Percentiles rank a stretch among this genome's conserved stretches.
phyloP scores from a whole-genome alignment of 1,140 invertebrate species.

The Trachelipus rathkii region DNA sequence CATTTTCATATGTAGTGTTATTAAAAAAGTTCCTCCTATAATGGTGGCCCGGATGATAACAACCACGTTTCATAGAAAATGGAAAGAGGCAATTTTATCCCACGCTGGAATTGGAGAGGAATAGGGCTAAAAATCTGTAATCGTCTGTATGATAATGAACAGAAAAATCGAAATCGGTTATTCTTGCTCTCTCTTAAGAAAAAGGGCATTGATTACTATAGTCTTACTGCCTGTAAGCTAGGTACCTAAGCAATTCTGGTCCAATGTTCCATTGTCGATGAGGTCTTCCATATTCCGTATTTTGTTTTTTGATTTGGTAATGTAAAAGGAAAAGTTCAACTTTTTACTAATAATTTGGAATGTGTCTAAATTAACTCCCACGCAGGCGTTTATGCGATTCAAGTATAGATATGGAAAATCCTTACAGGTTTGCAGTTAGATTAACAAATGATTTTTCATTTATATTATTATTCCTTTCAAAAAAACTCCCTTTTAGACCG shows the following conservation, averaged over 20 bases:
- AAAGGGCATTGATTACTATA: neutral
- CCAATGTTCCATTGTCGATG: neutral
- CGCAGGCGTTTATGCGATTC: neutral
- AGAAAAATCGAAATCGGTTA: neutral
- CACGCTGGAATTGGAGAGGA: neutral
- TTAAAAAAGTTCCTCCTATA: too few relatives aligned
- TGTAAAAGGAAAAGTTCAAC: neutral
- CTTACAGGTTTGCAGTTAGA: neutral
- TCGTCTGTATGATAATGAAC: neutral
- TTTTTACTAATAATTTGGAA: neutral
- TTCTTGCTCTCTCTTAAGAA: neutral
- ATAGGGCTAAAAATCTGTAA: neutral
- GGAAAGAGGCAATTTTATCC: neutral
- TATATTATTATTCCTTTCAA: neutral
- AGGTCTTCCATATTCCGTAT: neutral
- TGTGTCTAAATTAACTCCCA: neutral
- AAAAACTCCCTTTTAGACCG: neutral
- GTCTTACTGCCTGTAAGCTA: slow-evolving; percentile 5
- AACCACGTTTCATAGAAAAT: neutral
- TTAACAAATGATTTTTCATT: neutral
- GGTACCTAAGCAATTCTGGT: slow-evolving; percentile 1
- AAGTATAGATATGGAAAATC: slow-evolving; percentile 20
- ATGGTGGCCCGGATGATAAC: too few relatives aligned
- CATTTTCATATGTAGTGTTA: too few relatives aligned
- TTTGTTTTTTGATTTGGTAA: neutral